Base-by-base conservation (phyloP, 2,797 vertebrate genomes). In the Brachyalestes nurse region DNA sequence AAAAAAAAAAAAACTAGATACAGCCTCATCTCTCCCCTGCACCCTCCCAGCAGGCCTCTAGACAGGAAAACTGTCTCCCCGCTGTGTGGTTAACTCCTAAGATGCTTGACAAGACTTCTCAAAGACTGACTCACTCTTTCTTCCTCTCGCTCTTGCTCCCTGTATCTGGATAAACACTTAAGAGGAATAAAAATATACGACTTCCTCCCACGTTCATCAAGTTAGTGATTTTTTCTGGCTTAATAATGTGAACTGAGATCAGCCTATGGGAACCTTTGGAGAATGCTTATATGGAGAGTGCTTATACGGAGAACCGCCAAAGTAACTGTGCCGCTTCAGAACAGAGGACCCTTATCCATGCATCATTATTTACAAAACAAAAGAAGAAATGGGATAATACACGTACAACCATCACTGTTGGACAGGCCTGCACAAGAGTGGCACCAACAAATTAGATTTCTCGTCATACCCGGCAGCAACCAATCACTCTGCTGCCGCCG, bases 21-120 rank as follows among this genome's bases (percentile, higher is more conserved):
- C 69, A 67, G 76, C 71, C 77, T 69, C 75, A 42, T 66, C 51
- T 65, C 82, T 85, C 87, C 90, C 89, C 88, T 91, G 88, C 89
- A 88, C 89, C 90, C 38, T 45, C 40, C 89, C 77, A 38, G 62
- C 12, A 64, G 89, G 91, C 90, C 92, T 88, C 89, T 88, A 91
- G 90, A 92, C 90, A 91, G 93, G 92, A 93, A 92, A 90, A 92
- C 84, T 89, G 86, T 91, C 90, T 89, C 53, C 10, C 53, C 55
- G 87, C 87, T 89, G 82, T 81, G 82, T 86, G 80, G 80, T 93
- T 94, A 94, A 93, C 91, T 92, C 91, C 82, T 90, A 87, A 92
- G 90, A 86, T 90, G 87, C 90, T 88, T 83, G 14, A 80, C 70
- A 74, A 71, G 25, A 23, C 28, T 38, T 57, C 62, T 38, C 53